Evolutionary conservation across 2,888 invertebrate species (phyloP), one percentile per base, ranked within the genome.

Genomic region (Temnothorax unifasciatus): DNA sequence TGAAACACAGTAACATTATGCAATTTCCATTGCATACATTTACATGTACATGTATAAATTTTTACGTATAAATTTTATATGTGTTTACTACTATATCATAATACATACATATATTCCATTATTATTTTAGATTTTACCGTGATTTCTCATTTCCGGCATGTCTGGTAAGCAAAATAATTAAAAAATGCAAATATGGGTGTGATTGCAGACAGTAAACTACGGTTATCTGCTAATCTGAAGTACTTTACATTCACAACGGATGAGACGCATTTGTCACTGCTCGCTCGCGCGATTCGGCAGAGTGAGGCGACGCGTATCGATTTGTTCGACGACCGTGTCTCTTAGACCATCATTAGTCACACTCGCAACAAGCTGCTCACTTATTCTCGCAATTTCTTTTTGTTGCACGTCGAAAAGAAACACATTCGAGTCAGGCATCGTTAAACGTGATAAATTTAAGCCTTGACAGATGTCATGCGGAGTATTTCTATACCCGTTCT

Each of bases 331-430:
- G 52, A 57, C 29, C 74, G 61, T 66, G 73, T 68, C 81, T 57
- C 59, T 52, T 47, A n/a, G n/a, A 63, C 34, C 86, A 88, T 89
- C 86, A 88, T 89, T 90, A 90, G 77, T 89, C 88, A 90, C 85
- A 73, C 73, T 84, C 79, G 82, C 85, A 88, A 84, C 85, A 85
- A 85, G 85, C 54, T 83, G 75, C 52, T 29, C 85, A 57, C 63
- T 52, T 77, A 83, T 66, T 61, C 59, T 34, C 44, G 38, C 50
- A 54, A 57, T 44, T 44, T 68, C 63, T 38, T 41, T 66, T 69
- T 57, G 47, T n/a, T 41, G 63, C 47, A 75, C 57, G 66, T 41
- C 47, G 79, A 52, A 81, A 87, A 79, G 63, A 64, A 41, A 25
- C 21, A 64, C 25, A 68, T 54, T 66, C 54, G 66, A 74, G 61